A percentile compares a stretch with the other conserved stretches of the same genome.
phyloP scores from a whole-genome alignment of 2,797 vertebrate genomes.

The Poliocrania exsul region DNA sequence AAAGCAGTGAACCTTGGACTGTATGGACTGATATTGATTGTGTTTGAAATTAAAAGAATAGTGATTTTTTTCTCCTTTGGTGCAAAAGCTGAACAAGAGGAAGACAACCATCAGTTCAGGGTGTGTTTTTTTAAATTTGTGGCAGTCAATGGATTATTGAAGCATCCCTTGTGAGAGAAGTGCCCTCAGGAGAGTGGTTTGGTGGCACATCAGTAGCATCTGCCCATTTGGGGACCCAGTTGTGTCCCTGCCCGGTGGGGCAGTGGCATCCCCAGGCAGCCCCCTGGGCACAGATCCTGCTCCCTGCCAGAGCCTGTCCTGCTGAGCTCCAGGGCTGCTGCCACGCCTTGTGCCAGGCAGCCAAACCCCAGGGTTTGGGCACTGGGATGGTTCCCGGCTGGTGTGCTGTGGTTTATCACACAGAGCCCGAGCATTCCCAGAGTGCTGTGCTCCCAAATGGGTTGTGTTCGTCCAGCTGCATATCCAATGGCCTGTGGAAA shows the following conservation, averaged over 20 bases:
- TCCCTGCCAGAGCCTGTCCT: neutral
- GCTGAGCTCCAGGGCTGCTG: neutral
- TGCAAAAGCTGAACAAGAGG: neutral
- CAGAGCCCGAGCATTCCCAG: rapidly evolving
- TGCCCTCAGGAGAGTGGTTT: neutral
- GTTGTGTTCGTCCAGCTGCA: rapidly evolving
- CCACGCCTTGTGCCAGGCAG: neutral
- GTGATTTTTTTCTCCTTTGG: neutral
- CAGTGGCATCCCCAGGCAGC: neutral
- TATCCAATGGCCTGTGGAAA: rapidly evolving
- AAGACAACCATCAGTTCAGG: neutral
- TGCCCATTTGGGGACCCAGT: rapidly evolving
- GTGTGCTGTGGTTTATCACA: neutral
- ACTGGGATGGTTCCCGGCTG: rapidly evolving
- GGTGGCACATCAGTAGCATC: rapidly evolving
- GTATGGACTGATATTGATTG: neutral
- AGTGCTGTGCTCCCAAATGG: neutral
- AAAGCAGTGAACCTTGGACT: neutral
- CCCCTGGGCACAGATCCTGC: rapidly evolving
- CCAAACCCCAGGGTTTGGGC: neutral
- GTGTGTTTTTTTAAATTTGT: neutral
- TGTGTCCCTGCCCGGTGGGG: rapidly evolving
- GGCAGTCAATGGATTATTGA: neutral
- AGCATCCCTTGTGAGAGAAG: neutral
- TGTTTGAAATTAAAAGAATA: neutral